Conservation (phyloP, 2,113 vertebrate genomes). For the Paramisgurnus dabryanus region DNA sequence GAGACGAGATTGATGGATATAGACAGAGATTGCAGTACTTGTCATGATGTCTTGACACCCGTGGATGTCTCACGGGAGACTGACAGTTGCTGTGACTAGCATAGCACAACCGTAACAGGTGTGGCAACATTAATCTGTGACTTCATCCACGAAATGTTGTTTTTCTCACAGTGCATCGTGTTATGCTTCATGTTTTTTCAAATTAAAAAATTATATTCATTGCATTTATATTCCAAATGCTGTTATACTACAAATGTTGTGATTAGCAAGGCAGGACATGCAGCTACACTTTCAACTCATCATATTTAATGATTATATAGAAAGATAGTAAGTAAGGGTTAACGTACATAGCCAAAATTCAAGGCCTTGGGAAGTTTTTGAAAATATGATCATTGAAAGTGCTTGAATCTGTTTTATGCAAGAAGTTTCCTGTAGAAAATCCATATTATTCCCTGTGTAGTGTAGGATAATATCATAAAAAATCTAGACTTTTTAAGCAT, state of each 20-base stretch:
- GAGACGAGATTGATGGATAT: neutral
- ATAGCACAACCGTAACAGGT: slow-evolving; percentile 25
- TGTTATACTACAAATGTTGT: neutral
- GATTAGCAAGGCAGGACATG: neutral
- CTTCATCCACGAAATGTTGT: neutral
- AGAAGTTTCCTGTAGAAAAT: too few relatives aligned
- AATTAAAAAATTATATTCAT: neutral
- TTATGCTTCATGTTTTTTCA: neutral
- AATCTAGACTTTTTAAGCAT: too few relatives aligned
- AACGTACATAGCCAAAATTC: too few relatives aligned
- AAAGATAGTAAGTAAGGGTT: too few relatives aligned
- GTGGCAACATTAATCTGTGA: slow-evolving; percentile 37
- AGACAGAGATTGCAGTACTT: slow-evolving; percentile 25
- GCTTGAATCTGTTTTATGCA: too few relatives aligned
- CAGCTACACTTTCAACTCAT: neutral
- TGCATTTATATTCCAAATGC: neutral
- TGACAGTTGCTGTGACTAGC: slow-evolving; percentile 42
- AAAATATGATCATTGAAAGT: too few relatives aligned
- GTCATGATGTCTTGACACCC: slow-evolving; percentile 46
- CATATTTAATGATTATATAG: too few relatives aligned
- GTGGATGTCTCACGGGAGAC: slow-evolving; percentile 29
- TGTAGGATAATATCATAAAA: too few relatives aligned
- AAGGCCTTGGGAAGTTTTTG: too few relatives aligned
- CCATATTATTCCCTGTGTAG: too few relatives aligned
- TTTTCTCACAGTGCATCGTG: neutral